Percentiles rank a stretch among this genome's conserved stretches.
phyloP scores from a whole-genome alignment of 2,888 invertebrate species.

The Isotomurus palustris region DNA sequence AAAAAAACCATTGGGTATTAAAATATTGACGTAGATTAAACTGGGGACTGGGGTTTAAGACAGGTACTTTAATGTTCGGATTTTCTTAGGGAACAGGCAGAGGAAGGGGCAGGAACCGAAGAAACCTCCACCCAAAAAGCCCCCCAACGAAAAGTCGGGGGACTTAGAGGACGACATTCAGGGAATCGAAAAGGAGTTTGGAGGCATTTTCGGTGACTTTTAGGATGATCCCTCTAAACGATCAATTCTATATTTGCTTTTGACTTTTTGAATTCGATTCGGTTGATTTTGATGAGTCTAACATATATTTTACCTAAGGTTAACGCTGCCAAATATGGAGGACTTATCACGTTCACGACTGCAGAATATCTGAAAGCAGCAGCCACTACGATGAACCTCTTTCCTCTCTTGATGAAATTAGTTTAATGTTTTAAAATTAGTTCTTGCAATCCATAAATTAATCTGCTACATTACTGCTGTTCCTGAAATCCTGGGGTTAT shows the following conservation, averaged over 20 bases:
- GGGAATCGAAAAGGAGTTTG: slow-evolving; percentile 42
- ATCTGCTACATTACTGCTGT: too few species aligned
- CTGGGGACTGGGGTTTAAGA: neutral
- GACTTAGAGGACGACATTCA: slow-evolving; percentile 43
- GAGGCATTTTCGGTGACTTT: slow-evolving; percentile 23
- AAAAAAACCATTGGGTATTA: neutral
- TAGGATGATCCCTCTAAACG: neutral
- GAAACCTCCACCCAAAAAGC: slow-evolving; percentile 29
- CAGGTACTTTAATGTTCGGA: neutral
- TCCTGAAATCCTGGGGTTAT: too few species aligned
- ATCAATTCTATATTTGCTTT: neutral
- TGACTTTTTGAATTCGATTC: too few species aligned
- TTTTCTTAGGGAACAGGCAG: slow-evolving; percentile 8
- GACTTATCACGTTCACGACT: too few species aligned
- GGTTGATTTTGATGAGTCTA: too few species aligned
- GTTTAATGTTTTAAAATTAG: too few species aligned
- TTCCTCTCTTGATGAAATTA: too few species aligned
- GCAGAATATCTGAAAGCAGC: too few species aligned
- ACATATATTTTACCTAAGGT: too few species aligned
- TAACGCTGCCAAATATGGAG: too few species aligned
- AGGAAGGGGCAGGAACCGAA: slow-evolving; percentile 13
- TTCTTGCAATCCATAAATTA: too few species aligned
- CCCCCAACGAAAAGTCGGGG: slow-evolving; percentile 40
- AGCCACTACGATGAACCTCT: too few species aligned
- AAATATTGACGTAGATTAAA: neutral